Percentiles rank a stretch among this genome's conserved stretches.
Conservation (phyloP, 1,140 invertebrate species). For the Drosophila ercepeae region DNA sequence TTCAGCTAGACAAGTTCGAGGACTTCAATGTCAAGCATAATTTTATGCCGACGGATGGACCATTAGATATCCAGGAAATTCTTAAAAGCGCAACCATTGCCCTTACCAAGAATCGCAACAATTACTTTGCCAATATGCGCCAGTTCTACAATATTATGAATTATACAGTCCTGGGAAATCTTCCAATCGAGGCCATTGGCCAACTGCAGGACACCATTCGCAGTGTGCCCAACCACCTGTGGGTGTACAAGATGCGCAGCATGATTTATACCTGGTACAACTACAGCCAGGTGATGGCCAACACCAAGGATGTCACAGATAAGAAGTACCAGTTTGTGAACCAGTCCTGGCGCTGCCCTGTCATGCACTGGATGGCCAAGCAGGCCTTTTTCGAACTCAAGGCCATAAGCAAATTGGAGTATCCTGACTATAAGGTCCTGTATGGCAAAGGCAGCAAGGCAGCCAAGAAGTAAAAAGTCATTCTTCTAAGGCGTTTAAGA, state of each 20-base stretch:
- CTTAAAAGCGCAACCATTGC: neutral
- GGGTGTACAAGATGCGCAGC: conserved; percentile 47
- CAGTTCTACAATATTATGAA: conserved; percentile 33
- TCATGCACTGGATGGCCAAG: conserved; percentile 62
- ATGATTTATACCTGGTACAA: conserved; percentile 52
- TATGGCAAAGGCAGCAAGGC: neutral
- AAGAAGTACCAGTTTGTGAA: neutral
- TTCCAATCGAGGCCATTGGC: neutral
- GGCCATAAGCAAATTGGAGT: conserved; percentile 37
- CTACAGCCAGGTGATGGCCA: conserved; percentile 12
- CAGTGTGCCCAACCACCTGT: conserved; percentile 47
- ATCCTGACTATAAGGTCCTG: neutral
- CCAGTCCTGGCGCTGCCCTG: conserved; percentile 28
- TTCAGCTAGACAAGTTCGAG: conserved; percentile 22
- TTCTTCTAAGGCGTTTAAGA: too few relatives aligned
- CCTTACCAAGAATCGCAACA: conserved; percentile 17
- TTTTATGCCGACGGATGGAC: neutral
- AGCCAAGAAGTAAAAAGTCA: neutral
- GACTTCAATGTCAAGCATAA: conserved; percentile 20
- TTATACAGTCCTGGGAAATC: conserved; percentile 8
- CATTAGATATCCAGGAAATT: neutral
- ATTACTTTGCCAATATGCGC: conserved; percentile 22
- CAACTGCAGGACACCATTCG: conserved; percentile 50
- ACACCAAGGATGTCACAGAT: neutral
- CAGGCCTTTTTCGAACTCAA: conserved; percentile 46